phyloP scores from a whole-genome alignment of 2,113 vertebrate genomes.

The Centrocercus urophasianus region DNA sequence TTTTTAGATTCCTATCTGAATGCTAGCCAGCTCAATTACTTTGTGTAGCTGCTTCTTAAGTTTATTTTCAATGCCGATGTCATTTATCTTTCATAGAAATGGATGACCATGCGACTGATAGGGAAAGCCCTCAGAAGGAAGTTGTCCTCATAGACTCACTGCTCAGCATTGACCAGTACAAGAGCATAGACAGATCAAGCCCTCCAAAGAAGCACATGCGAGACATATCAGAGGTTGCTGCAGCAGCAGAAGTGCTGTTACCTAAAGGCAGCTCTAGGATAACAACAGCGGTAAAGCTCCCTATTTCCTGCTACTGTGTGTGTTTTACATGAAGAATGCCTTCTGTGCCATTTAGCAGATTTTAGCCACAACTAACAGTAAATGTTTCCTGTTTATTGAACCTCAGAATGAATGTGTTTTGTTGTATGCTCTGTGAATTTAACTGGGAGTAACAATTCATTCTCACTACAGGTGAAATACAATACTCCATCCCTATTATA shows the following conservation, averaged over 20 bases:
- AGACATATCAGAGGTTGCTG: constrained; percentile 90
- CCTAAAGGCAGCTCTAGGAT: constrained; percentile 90
- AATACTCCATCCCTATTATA: constrained; percentile 84
- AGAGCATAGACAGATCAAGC: constrained; percentile 77
- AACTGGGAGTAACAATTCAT: background rate
- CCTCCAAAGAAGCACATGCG: constrained; percentile 80
- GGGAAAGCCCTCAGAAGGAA: constrained; percentile 78
- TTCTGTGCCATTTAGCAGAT: background rate
- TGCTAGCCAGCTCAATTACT: background rate
- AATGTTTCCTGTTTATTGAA: background rate
- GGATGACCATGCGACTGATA: constrained; percentile 71
- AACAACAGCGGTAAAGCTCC: constrained; percentile 81
- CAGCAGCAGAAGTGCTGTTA: constrained; percentile 87
- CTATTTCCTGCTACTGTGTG: background rate
- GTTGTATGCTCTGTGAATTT: background rate
- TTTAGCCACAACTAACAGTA: background rate
- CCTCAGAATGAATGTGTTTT: background rate
- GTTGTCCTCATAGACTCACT: constrained; percentile 89
- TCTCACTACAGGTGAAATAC: constrained; percentile 75
- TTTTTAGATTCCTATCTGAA: background rate
- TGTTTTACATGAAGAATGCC: background rate
- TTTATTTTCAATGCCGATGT: background rate
- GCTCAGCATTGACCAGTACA: constrained; percentile 88
- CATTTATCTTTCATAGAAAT: constrained; percentile 72
- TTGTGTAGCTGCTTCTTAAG: background rate